Evolutionary conservation across 30 jellyfish, hydroid and myxozoan species (phyloP).

Genomic region (Cassiopea andromeda): DNA sequence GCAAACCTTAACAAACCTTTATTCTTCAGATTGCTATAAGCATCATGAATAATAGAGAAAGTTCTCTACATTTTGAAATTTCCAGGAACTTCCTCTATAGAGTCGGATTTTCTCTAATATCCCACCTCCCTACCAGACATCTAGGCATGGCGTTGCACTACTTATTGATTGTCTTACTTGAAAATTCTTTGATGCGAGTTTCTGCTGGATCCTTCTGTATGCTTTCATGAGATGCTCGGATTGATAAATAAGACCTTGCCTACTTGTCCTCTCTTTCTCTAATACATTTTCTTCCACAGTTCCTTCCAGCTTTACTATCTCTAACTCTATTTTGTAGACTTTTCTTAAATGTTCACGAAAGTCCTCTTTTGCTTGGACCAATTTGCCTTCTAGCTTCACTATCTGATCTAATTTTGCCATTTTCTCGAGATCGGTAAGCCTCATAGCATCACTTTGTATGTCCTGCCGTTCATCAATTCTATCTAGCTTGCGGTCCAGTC

Average conservation of each 20-base stretch:
- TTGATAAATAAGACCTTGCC: slow-evolving; percentile 12
- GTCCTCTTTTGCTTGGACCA: slow-evolving; percentile 29
- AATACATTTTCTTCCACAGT: slow-evolving; percentile 38
- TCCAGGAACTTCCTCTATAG: no score
- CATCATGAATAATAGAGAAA: no score
- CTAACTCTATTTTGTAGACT: slow-evolving; percentile 28
- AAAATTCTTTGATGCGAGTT: slow-evolving; percentile 7
- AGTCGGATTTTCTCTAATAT: no score
- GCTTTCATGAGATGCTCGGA: slow-evolving; percentile 26
- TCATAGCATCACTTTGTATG: slow-evolving; percentile 34
- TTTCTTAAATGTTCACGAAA: slow-evolving; percentile 21
- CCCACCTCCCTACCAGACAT: neutral
- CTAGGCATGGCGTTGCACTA: neutral
- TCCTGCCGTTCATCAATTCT: slow-evolving; percentile 21
- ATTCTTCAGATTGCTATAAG: no score
- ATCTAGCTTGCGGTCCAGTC: slow-evolving; percentile 42
- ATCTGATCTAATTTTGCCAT: slow-evolving; percentile 3
- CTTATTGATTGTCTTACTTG: slow-evolving; percentile 11
- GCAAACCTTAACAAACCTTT: no score
- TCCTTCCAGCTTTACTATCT: slow-evolving; percentile 45
- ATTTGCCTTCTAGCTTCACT: slow-evolving; percentile 12
- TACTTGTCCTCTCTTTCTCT: slow-evolving; percentile 30
- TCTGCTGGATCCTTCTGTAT: neutral
- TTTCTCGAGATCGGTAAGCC: slow-evolving; percentile 15
- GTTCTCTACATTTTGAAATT: no score